Evolutionary conservation across 2,888 invertebrate species (phyloP), one percentile per base, ranked within the genome.

Genomic region (Drosophila bunnanda): DNA sequence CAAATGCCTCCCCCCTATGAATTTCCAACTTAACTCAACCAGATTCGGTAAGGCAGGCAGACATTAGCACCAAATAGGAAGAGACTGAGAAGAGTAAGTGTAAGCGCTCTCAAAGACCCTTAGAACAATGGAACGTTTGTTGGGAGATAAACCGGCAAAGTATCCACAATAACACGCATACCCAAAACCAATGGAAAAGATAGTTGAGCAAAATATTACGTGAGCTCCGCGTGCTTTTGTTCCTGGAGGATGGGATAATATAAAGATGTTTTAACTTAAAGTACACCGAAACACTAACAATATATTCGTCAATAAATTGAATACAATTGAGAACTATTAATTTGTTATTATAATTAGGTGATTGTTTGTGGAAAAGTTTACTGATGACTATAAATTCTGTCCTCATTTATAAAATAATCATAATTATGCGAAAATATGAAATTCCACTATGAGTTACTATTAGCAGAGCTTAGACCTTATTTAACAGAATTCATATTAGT

Each of bases 91-190:
- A n/a, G 34, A 36, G 44, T 32, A 20, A 32, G 38, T 38, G 58
- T 64, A 76, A 73, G 70, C 69, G 74, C 78, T 78, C 70, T 80
- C 75, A 83, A 76, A 80, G 78, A 72, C 70, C 36, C 46, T 73
- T 61, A 66, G 79, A 82, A 77, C 79, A 55, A 54, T 41, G 22
- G 13, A 43, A 39, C 12, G 12, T 46, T 46, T 46, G 44, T n/a
- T 25, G 25, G 2, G n/a, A 25, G 25, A 44, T 25, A n/a, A 44
- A 44, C 25, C 25, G 9, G 44, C 44, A 25, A 44, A n/a, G 25
- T 25, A 44, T 25, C 4, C 9, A 44, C 15, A 44, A 44, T 44
- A 44, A 25, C 5, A 44, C 25, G 10, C 25, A 46, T 10, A n/a
- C 44, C 25, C 44, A 46, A 46, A 46, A n/a, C 15, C 10, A 28